Conservation (phyloP, 2,888 invertebrate species). For the Hypercompe scribonia region DNA sequence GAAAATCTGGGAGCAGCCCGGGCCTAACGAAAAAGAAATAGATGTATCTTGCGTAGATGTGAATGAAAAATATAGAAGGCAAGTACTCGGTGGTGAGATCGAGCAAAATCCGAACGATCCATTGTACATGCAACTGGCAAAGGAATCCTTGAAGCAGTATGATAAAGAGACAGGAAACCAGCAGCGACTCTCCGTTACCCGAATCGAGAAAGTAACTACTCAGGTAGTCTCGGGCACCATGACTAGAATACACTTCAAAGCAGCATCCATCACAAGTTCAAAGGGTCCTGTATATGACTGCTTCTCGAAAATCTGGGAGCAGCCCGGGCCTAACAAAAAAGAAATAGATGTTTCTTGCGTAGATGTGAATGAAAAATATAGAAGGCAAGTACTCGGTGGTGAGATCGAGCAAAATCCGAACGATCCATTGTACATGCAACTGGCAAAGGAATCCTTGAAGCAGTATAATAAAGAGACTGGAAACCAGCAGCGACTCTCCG, state of each 20-base stretch:
- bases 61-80: conserved; percentile 33
- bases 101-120: conserved; percentile 26
- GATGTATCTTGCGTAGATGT: conserved; percentile 41
- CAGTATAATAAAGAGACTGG: conserved; percentile 46
- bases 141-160: conserved; percentile 28
- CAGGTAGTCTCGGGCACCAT: conserved; percentile 10
- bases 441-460: conserved; percentile 53
- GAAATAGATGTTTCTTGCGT: neutral
- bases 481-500: conserved; percentile 19
- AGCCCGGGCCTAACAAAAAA: neutral
- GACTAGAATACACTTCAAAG: conserved; percentile 14
- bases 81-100: conserved; percentile 26
- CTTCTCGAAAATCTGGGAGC: conserved; percentile 5
- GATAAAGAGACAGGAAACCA: neutral
- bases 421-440: conserved; percentile 42
- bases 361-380: neutral
- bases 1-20: conserved; percentile 52
- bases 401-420: conserved; percentile 22
- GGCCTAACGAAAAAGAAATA: conserved; percentile 45
- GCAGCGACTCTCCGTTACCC: neutral
- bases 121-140: conserved; percentile 9
- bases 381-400: neutral
- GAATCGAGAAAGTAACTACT: neutral
- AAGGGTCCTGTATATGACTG: neutral
- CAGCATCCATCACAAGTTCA: too few species aligned